A percentile compares a stretch with the other conserved stretches of the same genome.
These are phyloP conservation scores for Adelphocoris suturalis DNA, from an alignment of 2,888 invertebrate species.

Conservation along the genomic window DNA sequence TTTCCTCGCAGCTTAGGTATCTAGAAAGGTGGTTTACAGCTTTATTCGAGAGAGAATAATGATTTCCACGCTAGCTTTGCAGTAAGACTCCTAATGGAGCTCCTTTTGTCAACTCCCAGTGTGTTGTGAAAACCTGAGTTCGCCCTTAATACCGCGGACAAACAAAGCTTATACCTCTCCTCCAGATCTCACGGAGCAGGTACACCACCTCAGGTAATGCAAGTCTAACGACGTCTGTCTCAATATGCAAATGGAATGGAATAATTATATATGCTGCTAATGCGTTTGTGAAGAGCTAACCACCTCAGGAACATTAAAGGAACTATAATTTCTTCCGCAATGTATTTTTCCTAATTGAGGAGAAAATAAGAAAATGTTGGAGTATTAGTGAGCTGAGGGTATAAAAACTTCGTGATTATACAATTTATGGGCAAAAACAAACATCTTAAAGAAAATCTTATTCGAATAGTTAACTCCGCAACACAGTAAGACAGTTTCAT, in stretches of 20 bases:
- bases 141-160: background rate
- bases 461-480: too few species aligned
- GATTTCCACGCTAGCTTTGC: background rate
- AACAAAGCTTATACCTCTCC: background rate
- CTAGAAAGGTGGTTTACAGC: background rate
- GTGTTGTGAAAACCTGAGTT: background rate
- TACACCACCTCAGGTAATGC: background rate
- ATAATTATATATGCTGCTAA: conserved; percentile 5
- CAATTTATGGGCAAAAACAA: too few species aligned
- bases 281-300: conserved; percentile 22
- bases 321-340: background rate
- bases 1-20: too few species aligned
- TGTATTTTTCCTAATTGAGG: background rate
- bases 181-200: background rate
- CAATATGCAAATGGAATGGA: conserved; percentile 4
- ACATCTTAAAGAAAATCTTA: too few species aligned
- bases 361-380: background rate
- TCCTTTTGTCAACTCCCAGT: background rate
- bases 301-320: background rate
- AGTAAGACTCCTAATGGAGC: conserved; percentile 14
- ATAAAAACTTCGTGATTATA: too few species aligned
- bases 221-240: conserved; percentile 1
- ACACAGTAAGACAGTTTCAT: too few species aligned
- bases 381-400: too few species aligned
- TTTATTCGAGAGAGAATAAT: background rate